Evolutionary conservation across 1,140 invertebrate species (phyloP).

Genomic region (Drosophila pseudoananassae): DNA sequence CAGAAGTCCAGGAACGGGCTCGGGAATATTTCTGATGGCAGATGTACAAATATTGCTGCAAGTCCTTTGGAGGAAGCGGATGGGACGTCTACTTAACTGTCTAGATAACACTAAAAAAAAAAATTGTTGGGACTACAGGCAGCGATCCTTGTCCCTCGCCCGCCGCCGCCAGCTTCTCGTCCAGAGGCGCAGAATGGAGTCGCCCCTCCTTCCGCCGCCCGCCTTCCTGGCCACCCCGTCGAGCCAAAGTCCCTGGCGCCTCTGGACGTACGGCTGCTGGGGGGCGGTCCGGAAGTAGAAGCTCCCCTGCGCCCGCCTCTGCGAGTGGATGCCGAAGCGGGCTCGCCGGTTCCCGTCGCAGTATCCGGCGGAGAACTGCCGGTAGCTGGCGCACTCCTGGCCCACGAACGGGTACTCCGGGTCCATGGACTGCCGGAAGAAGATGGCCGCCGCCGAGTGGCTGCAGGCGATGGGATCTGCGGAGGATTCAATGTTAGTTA

Average conservation of each 20-base stretch:
- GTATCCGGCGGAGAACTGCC: constrained; percentile 85
- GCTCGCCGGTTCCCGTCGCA: constrained; percentile 62
- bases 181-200: constrained; percentile 26
- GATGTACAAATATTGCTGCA: too few species aligned
- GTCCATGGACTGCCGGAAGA: constrained; percentile 88
- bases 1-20: too few species aligned
- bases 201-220: not conserved
- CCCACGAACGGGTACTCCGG: constrained; percentile 86
- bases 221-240: constrained; percentile 26
- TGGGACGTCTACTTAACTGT: constrained; percentile 12
- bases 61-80: constrained; percentile 3
- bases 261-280: constrained; percentile 65
- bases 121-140: not conserved
- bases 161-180: constrained; percentile 20
- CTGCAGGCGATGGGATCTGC: constrained; percentile 88
- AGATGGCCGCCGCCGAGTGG: constrained; percentile 88
- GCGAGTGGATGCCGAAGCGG: constrained; percentile 78
- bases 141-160: not conserved
- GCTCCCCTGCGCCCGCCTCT: constrained; percentile 50
- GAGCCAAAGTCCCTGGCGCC: constrained; percentile 26
- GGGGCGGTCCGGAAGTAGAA: constrained; percentile 71
- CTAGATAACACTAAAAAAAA: constrained; percentile 25
- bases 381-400: constrained; percentile 87
- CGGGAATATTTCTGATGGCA: too few species aligned
- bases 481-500: not conserved